Conservation (phyloP, 2,888 invertebrate genomes). For the Euzophera pinguis region DNA sequence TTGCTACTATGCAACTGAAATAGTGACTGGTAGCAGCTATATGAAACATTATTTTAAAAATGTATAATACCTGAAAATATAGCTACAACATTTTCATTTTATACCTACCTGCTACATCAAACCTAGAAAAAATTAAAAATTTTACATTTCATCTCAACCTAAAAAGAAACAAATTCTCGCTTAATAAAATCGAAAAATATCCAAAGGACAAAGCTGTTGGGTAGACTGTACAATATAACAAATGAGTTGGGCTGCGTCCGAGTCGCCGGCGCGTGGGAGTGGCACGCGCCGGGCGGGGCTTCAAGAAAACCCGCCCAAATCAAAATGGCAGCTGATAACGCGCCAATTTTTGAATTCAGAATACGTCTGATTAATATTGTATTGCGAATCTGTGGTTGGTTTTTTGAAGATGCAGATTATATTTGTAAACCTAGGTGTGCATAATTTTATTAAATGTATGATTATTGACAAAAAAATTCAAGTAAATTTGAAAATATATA, state of each 20-base stretch:
- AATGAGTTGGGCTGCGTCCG: constrained; percentile 78
- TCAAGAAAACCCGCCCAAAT: constrained; percentile 77
- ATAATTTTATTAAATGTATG: no score
- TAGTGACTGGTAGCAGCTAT: no score
- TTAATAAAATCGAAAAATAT: constrained; percentile 3
- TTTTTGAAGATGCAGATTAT: no score
- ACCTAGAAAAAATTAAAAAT: background rate
- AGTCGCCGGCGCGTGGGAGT: constrained; percentile 69
- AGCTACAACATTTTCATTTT: no score
- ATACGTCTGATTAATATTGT: constrained; percentile 20
- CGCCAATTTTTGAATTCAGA: constrained; percentile 77
- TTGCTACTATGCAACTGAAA: no score
- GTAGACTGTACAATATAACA: constrained; percentile 67
- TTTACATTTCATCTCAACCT: background rate
- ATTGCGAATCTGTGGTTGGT: no score
- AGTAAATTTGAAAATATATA: no score
- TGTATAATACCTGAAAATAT: no score
- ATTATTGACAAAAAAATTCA: no score
- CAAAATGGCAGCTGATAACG: constrained; percentile 80
- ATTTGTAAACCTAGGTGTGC: no score
- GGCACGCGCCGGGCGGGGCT: constrained; percentile 75
- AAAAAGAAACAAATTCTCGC: background rate
- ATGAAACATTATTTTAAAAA: no score
- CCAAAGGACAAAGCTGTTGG: constrained; percentile 49
- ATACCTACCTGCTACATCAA: no score